These are phyloP conservation scores for Channa striata DNA, from an alignment of 2,797 vertebrate species.

Conservation along the genomic window DNA sequence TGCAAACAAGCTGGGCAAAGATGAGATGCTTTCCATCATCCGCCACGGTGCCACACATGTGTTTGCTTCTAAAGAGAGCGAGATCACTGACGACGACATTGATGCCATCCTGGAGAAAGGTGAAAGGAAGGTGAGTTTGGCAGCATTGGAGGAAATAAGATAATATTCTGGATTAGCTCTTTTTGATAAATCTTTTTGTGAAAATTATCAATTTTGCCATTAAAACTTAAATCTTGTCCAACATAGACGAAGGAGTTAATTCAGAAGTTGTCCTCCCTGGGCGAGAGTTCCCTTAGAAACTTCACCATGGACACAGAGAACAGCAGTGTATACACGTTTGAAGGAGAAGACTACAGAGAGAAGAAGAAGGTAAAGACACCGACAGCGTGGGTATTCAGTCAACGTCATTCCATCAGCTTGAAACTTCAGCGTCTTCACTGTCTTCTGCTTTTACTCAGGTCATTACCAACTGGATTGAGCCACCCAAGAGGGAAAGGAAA, in stretches of 20 bases:
- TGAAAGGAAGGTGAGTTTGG: conserved; percentile 91
- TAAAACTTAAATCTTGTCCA: background rate
- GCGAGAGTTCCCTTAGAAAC: conserved; percentile 95
- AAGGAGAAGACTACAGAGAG: conserved; percentile 99
- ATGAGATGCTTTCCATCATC: conserved; percentile 99
- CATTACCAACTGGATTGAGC: conserved; percentile 99
- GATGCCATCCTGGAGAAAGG: conserved; percentile 96
- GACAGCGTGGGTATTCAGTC: background rate
- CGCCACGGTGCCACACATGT: conserved; percentile 97
- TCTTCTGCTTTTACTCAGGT: conserved; percentile 82
- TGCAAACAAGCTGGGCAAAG: conserved; percentile 96
- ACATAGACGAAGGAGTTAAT: conserved; percentile 95
- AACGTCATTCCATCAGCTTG: background rate
- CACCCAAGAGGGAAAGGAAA: conserved; percentile 97
- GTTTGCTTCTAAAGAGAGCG: conserved; percentile 98
- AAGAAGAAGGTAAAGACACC: conserved; percentile 93
- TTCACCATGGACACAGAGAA: conserved; percentile 99
- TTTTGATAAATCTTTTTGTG: background rate
- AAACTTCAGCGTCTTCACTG: background rate
- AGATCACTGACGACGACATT: conserved; percentile 98
- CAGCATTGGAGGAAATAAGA: background rate
- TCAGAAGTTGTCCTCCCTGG: conserved; percentile 94
- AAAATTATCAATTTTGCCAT: background rate
- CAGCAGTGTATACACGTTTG: conserved; percentile 96
- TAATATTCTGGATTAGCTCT: background rate